These are phyloP conservation scores for Phasianus colchicus DNA, from an alignment of 2,113 vertebrate genomes.

Conservation along the genomic window DNA sequence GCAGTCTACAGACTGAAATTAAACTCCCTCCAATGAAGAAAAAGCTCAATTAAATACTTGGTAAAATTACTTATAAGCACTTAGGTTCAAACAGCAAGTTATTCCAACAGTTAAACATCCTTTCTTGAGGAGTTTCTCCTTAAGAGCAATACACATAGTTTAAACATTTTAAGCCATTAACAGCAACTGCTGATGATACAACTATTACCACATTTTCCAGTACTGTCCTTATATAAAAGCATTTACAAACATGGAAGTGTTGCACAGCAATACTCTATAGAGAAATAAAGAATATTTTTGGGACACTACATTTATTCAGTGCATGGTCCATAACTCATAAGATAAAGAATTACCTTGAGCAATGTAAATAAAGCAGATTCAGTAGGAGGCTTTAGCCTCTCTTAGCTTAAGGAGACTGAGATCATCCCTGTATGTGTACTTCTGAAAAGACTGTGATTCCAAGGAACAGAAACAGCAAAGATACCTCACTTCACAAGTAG, in stretches of 20 bases:
- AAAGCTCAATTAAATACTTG: neutral
- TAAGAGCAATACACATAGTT: neutral
- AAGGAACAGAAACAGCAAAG: neutral
- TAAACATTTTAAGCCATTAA: neutral
- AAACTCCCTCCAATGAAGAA: neutral
- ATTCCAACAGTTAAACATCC: neutral
- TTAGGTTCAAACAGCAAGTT: neutral
- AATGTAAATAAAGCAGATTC: neutral
- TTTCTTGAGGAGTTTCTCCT: neutral
- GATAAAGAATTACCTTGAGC: neutral
- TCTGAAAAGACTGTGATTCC: neutral
- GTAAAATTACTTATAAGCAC: neutral
- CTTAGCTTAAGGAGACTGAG: neutral
- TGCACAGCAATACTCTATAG: neutral
- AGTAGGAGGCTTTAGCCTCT: neutral
- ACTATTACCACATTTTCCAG: neutral
- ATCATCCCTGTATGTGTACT: neutral
- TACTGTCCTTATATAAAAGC: neutral
- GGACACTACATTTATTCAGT: neutral
- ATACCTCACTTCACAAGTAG: neutral
- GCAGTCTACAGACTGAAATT: neutral
- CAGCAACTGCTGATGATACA: neutral
- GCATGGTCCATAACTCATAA: neutral
- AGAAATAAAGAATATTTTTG: neutral
- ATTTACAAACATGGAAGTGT: neutral